Conservation (phyloP, 2,113 vertebrate species). For the Nannospalax galili region DNA sequence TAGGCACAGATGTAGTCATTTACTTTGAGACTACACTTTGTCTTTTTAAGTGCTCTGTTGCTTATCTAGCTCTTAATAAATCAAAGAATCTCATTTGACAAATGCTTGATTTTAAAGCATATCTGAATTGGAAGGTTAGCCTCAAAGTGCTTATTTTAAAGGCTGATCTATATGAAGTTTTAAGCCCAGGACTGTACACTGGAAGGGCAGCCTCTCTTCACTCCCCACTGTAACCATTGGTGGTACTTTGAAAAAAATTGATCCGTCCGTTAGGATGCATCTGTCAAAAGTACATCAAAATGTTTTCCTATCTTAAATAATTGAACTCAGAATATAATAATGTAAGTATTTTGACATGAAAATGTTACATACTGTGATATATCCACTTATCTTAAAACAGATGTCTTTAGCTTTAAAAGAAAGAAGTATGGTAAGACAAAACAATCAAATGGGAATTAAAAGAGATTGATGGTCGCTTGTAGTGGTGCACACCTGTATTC, state of each 20-base stretch:
- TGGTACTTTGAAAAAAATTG: constrained; percentile 78
- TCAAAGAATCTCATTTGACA: constrained; percentile 53
- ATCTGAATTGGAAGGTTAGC: constrained; percentile 42
- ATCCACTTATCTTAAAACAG: constrained; percentile 88
- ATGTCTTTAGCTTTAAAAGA: constrained; percentile 84
- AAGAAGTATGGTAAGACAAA: constrained; percentile 84
- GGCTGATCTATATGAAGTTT: not conserved
- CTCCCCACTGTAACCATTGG: constrained; percentile 21
- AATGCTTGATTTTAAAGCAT: constrained; percentile 58
- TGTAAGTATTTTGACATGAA: constrained; percentile 90
- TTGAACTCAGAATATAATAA: constrained; percentile 88
- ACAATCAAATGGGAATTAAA: constrained; percentile 84
- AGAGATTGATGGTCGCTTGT: constrained; percentile 77
- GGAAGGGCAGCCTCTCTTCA: not conserved
- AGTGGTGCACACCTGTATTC: not conserved
- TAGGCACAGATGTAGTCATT: not conserved
- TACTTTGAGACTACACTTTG: constrained; percentile 41
- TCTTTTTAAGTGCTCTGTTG: constrained; percentile 17
- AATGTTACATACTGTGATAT: constrained; percentile 83
- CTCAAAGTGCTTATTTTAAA: constrained; percentile 52
- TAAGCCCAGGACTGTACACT: constrained; percentile 29
- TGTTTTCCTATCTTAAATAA: constrained; percentile 88
- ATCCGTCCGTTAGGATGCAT: constrained; percentile 82
- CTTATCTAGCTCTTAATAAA: constrained; percentile 47
- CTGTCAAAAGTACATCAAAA: constrained; percentile 87